phyloP scores from a whole-genome alignment of 2,797 vertebrate species.

The Thamnophis elegans region DNA sequence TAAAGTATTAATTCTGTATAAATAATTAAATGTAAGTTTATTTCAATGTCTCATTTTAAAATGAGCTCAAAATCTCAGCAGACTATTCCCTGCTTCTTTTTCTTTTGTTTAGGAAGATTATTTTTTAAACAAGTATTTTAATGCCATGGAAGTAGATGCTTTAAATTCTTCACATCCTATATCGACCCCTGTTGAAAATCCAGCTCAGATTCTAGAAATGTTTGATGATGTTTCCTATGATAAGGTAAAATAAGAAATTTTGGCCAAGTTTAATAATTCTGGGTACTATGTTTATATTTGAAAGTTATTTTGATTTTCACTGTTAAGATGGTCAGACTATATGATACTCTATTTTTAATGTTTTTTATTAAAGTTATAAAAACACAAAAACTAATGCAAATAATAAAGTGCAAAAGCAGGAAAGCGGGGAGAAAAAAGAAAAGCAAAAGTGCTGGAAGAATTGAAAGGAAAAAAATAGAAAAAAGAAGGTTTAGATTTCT shows the following conservation, averaged over 20 bases:
- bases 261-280: not conserved
- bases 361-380: not conserved
- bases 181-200: slow-evolving; percentile 84
- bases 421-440: not conserved
- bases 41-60: not conserved
- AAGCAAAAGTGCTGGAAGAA: not conserved
- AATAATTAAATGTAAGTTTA: not conserved
- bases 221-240: slow-evolving; percentile 91
- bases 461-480: not conserved
- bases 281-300: not conserved
- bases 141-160: slow-evolving; percentile 87
- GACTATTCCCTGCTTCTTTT: not conserved
- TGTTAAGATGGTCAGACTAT: not conserved
- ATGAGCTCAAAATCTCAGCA: not conserved
- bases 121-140: slow-evolving; percentile 85
- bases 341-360: not conserved
- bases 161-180: slow-evolving; percentile 89
- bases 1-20: not conserved
- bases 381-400: not conserved
- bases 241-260: slow-evolving; percentile 76
- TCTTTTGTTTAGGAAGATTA: slow-evolving; percentile 77
- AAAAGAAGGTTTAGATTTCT: not conserved
- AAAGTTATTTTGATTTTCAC: not conserved
- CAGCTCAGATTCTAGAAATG: slow-evolving; percentile 89
- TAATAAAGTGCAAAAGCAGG: not conserved